Conservation (phyloP, 2,113 vertebrate species). For the Pterocles burchelli region DNA sequence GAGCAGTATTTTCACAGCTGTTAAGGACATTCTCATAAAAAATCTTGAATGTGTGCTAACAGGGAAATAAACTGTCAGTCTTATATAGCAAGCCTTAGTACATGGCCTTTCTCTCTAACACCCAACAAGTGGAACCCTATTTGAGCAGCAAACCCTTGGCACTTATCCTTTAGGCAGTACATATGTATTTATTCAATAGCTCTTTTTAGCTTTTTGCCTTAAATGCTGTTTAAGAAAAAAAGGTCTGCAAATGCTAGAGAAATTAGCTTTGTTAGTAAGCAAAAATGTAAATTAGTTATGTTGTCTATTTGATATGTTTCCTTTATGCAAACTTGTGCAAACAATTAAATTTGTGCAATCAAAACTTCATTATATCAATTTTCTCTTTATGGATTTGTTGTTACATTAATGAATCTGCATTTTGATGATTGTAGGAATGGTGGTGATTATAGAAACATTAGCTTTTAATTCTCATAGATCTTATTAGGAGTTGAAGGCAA, state of each 20-base stretch:
- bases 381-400: background rate
- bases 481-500: background rate
- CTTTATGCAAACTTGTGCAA: background rate
- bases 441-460: background rate
- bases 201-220: background rate
- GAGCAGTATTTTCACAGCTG: background rate
- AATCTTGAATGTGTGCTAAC: background rate
- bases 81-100: background rate
- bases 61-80: conserved; percentile 29
- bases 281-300: background rate
- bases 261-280: background rate
- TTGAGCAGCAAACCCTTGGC: background rate
- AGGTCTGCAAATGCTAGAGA: background rate
- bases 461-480: background rate
- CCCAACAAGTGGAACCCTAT: background rate
- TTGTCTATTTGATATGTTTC: background rate
- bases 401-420: background rate
- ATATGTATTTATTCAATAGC: background rate
- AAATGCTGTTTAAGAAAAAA: background rate
- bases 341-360: background rate
- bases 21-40: background rate
- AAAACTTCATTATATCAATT: background rate
- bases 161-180: background rate
- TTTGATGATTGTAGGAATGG: background rate
- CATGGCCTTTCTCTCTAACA: background rate